phyloP scores from a whole-genome alignment of 2,797 vertebrate species.

The Steatocranus sp. region DNA sequence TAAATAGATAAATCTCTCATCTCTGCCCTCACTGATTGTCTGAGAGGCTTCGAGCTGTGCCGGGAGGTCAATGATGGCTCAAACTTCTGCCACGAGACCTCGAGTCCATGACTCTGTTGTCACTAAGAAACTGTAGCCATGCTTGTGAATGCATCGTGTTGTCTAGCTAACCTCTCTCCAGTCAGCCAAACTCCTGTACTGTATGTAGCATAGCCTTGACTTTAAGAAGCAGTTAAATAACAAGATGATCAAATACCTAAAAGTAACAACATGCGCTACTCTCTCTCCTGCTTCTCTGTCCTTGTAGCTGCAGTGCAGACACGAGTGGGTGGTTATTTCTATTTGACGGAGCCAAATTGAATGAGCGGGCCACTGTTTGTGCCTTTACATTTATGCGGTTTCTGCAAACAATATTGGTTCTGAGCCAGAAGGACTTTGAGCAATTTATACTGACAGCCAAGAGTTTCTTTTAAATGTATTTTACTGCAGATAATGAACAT shows the following conservation, averaged over 20 bases:
- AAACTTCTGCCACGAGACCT: not conserved
- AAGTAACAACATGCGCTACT: not conserved
- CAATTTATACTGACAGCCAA: not conserved
- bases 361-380: constrained; percentile 18
- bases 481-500: constrained; percentile 16
- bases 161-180: constrained; percentile 1
- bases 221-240: not conserved
- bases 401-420: constrained; percentile 30
- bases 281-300: not conserved
- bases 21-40: constrained; percentile 17
- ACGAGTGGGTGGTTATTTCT: constrained; percentile 35
- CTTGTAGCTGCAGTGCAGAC: not conserved
- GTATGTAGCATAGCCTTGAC: not conserved
- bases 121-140: not conserved
- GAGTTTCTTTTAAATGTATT: not conserved
- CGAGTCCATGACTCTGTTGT: not conserved
- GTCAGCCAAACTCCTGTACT: not conserved
- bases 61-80: constrained; percentile 28
- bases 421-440: constrained; percentile 3
- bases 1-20: constrained; percentile 71
- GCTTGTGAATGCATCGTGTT: not conserved
- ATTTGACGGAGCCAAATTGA: constrained; percentile 31
- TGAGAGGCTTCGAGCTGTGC: not conserved
- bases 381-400: not conserved
- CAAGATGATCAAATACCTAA: not conserved